phyloP scores from a whole-genome alignment of 2,797 vertebrate species.

The Hippocampus kuda region DNA sequence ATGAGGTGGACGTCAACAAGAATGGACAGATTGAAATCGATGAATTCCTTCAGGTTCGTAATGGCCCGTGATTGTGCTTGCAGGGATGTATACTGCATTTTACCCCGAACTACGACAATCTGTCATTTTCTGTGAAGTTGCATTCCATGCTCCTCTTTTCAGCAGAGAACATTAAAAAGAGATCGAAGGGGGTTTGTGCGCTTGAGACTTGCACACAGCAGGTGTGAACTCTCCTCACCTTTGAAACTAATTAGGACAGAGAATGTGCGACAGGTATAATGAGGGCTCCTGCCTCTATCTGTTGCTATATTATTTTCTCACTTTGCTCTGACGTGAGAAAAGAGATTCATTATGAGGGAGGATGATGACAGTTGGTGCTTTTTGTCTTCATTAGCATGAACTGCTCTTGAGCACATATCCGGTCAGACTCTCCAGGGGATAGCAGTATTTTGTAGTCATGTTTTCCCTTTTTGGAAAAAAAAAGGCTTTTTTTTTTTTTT shows the following conservation, averaged over 20 bases:
- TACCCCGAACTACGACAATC: not conserved
- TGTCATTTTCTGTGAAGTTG: not conserved
- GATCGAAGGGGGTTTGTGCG: not conserved
- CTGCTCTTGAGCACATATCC: not conserved
- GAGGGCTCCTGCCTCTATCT: constrained; percentile 20
- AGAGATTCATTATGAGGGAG: constrained; percentile 19
- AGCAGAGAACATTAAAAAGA: not conserved
- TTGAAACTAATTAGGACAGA: constrained; percentile 45
- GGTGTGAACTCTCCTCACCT: constrained; percentile 37
- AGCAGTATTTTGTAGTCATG: not conserved
- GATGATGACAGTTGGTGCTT: constrained; percentile 25
- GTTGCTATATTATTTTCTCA: constrained; percentile 30
- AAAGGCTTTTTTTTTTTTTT: too few species aligned
- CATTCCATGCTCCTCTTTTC: not conserved
- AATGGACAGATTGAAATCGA: constrained; percentile 94
- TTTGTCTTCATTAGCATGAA: constrained; percentile 34
- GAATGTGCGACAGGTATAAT: constrained; percentile 31
- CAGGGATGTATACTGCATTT: not conserved
- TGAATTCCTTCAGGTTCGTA: constrained; percentile 87
- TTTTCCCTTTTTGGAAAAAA: not conserved
- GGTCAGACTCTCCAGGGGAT: not conserved
- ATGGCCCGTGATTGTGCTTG: not conserved
- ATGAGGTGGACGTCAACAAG: constrained; percentile 96
- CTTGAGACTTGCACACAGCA: constrained; percentile 19
- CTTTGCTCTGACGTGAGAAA: constrained; percentile 12